phyloP scores from a whole-genome alignment of 92 coral and sea anemone species.

The Virgularia gustaviana region DNA sequence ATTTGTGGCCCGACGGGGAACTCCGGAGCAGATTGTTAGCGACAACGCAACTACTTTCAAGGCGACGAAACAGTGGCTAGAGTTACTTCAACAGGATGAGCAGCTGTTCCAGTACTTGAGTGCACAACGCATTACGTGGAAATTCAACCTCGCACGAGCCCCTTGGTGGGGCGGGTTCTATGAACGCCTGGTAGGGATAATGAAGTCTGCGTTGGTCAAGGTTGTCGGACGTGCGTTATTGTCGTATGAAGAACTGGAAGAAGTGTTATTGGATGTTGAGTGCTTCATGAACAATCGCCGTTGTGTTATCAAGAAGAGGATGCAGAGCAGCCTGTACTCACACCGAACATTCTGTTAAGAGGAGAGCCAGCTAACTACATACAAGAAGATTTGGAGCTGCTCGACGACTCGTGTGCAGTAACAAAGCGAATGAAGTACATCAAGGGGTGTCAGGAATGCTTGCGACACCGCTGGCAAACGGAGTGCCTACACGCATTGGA shows the following conservation, averaged over 20 bases:
- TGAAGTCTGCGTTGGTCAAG: conserved; percentile 40
- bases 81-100: conserved; percentile 28
- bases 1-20: conserved; percentile 58
- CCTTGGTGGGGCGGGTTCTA: no score
- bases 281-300: conserved; percentile 11
- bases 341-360: neutral
- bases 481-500: no score
- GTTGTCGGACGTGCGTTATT: conserved; percentile 50
- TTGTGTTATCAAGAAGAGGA: conserved; percentile 7
- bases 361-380: neutral
- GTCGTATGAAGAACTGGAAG: conserved; percentile 48
- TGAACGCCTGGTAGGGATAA: neutral
- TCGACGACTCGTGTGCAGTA: neutral
- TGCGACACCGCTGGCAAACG: neutral
- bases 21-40: conserved; percentile 47
- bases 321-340: neutral
- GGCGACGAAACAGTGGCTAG: conserved; percentile 41
- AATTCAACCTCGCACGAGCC: conserved; percentile 56
- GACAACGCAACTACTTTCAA: conserved; percentile 52
- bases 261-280: conserved; percentile 41
- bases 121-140: conserved; percentile 40
- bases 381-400: neutral
- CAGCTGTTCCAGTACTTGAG: conserved; percentile 45
- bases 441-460: neutral
- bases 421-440: neutral